Evolutionary conservation across 2,888 invertebrate species (phyloP).

Genomic region (Coelinius sp.): DNA sequence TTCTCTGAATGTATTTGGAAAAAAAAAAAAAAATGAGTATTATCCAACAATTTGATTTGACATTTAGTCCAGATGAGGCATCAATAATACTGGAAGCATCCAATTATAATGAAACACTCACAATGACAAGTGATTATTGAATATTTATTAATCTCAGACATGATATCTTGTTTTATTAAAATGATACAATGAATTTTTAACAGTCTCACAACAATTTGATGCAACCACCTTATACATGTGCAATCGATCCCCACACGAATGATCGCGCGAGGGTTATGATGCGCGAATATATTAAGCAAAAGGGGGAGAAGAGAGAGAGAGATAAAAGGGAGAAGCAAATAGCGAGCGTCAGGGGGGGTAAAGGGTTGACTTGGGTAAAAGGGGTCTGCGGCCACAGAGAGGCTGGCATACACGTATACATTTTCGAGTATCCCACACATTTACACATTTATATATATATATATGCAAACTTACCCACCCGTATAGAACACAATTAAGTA

Average conservation of each 20-base stretch:
- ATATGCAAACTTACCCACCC: slow-evolving; percentile 48
- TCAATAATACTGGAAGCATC: not conserved
- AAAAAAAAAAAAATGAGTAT: no score
- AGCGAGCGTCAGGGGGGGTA: not conserved
- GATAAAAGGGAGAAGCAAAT: slow-evolving; percentile 11
- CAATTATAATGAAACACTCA: not conserved
- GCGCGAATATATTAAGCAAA: slow-evolving; percentile 21
- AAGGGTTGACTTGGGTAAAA: slow-evolving; percentile 22
- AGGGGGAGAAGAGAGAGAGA: not conserved
- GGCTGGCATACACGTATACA: slow-evolving; percentile 3
- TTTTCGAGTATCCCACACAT: slow-evolving; percentile 5
- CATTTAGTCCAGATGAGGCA: not conserved
- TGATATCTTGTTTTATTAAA: no score
- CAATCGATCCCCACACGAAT: slow-evolving; percentile 5
- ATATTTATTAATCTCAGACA: not conserved
- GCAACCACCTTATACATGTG: not conserved
- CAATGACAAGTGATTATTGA: not conserved
- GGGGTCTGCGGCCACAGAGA: slow-evolving; percentile 27
- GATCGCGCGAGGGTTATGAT: slow-evolving; percentile 1
- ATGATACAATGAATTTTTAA: no score
- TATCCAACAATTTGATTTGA: not conserved
- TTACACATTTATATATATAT: slow-evolving; percentile 16
- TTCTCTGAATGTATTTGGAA: slow-evolving; percentile 6
- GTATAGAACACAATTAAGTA: slow-evolving; percentile 71
- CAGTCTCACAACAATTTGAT: not conserved